Evolutionary conservation across 2,888 invertebrate species (phyloP), one percentile per base, ranked within the genome.

Genomic region (Diploptera punctata): DNA sequence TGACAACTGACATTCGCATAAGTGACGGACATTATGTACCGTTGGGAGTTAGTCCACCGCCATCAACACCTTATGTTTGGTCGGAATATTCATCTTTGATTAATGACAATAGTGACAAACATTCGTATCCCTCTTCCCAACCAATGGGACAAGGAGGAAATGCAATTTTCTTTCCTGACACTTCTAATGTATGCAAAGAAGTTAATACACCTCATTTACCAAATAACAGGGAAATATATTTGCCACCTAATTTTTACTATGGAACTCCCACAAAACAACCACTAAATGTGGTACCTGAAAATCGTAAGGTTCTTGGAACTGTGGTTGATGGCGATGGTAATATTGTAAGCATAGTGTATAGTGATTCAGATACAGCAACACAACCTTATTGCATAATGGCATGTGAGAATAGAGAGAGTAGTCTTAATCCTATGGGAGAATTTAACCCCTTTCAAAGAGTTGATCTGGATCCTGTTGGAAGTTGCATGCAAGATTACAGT

Each of bases 1-100:
- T 88, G 85, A 87, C 87, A 43, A 85, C 87, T 18, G 87, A 88
- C 79, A 83, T 86, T 75, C 87, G 87, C 77, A 71, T 67, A 60
- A 86, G 82, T 79, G 86, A 87, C 73, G 87, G 86, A 24, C 87
- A 86, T 77, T 88, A 87, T 78, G 84, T 86, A 52, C 86, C 86
- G 73, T 83, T 88, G 73, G 86, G 86, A 3, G 85, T 85, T 76
- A 81, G 84, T 13, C 80, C 83, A 19, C 84, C 83, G 76, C 77
- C 82, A 78, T 77, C 75, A 10, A 73, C 74, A 19, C 72, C 70
- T 1, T 73, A 79, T 9, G 77, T 77, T 7, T 83, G 83, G 83
- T 76, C 79, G 4, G 81, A 82, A 69, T 83, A 81, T 68, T 52
- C 79, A 78, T 29, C 78, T 49, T 29, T 61, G 7, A 49, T 49